These are phyloP conservation scores for Nematopogon swammerdamellus DNA, from an alignment of 2,888 invertebrate species.

Conservation along the genomic window DNA sequence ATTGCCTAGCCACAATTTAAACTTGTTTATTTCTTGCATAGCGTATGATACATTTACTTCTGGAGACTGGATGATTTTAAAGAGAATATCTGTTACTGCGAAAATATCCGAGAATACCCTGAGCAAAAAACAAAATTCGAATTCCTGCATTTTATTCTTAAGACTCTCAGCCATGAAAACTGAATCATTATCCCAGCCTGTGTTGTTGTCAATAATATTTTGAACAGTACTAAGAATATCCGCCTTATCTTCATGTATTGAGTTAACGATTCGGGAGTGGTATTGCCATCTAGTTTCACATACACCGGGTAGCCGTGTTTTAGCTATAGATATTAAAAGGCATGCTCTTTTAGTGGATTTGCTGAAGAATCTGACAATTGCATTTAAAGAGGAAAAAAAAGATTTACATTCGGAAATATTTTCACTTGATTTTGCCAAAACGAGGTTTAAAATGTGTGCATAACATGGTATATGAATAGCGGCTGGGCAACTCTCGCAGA, in stretches of 20 bases:
- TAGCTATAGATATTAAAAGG: constrained; percentile 6
- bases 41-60: not conserved
- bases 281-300: constrained; percentile 13
- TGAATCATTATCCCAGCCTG: not conserved
- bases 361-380: constrained; percentile 12
- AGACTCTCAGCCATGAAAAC: constrained; percentile 4
- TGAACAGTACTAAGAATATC: not conserved
- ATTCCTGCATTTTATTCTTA: constrained; percentile 3
- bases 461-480: constrained; percentile 16
- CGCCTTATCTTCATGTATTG: constrained; percentile 7
- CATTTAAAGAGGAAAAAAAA: not conserved
- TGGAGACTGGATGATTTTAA: constrained; percentile 4
- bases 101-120: constrained; percentile 5
- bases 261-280: constrained; percentile 9
- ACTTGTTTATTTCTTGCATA: not conserved
- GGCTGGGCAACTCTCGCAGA: constrained; percentile 12
- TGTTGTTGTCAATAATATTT: constrained; percentile 2
- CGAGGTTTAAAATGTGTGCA: constrained; percentile 13
- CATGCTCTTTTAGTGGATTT: constrained; percentile 13
- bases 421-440: constrained; percentile 6
- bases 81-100: constrained; percentile 5
- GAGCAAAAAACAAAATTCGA: constrained; percentile 4
- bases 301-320: constrained; percentile 10
- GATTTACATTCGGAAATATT: too few relatives aligned
- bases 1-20: too few relatives aligned